These are phyloP conservation scores for Misgurnus mizolepis DNA, from an alignment of 2,113 vertebrate genomes.

Conservation along the genomic window DNA sequence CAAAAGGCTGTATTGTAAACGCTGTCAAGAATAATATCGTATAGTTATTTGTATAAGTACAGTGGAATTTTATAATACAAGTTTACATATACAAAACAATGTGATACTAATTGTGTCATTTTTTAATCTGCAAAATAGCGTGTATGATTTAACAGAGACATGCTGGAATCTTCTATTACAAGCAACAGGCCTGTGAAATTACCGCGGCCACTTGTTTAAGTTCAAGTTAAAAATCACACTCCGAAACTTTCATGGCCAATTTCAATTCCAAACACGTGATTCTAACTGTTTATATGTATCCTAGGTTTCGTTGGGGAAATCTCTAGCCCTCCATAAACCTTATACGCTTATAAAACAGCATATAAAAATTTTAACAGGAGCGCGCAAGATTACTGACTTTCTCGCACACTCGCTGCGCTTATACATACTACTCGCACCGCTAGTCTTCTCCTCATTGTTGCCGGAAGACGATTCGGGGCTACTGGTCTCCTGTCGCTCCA, in stretches of 20 bases:
- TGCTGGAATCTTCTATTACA: background rate
- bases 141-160: conserved; percentile 28
- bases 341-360: conserved; percentile 99
- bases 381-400: conserved; percentile 91
- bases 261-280: conserved; percentile 99
- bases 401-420: conserved; percentile 86
- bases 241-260: conserved; percentile 96
- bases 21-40: no score
- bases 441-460: conserved; percentile 97
- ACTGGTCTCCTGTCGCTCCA: conserved; percentile 85
- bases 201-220: conserved; percentile 29
- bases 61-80: no score
- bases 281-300: conserved; percentile 91
- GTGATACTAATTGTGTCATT: no score
- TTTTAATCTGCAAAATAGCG: background rate
- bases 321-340: conserved; percentile 99
- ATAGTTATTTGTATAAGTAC: no score
- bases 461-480: conserved; percentile 95
- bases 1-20: no score
- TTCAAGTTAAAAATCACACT: conserved; percentile 56
- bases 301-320: conserved; percentile 93
- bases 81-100: background rate
- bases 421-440: conserved; percentile 90
- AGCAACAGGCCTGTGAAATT: conserved; percentile 5
- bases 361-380: conserved; percentile 98